A percentile compares a stretch with the other conserved stretches of the same genome.
These are phyloP conservation scores for Platysternon megacephalum DNA, from an alignment of 2,113 vertebrate genomes.

Conservation along the genomic window DNA sequence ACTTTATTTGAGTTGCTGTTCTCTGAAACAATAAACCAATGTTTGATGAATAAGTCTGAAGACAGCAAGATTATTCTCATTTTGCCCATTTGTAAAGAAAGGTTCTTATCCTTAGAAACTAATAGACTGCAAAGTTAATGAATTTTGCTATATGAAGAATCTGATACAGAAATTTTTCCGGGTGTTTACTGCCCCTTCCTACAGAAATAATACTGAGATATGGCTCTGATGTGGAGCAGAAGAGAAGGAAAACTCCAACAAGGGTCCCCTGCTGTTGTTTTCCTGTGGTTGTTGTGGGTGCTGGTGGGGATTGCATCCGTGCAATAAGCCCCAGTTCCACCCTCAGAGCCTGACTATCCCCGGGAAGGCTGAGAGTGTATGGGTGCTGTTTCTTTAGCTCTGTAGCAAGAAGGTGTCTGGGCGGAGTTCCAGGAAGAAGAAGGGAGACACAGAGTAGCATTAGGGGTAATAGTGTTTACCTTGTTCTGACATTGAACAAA, in stretches of 20 bases:
- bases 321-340: not conserved
- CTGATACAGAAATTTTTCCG: not conserved
- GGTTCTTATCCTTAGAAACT: not conserved
- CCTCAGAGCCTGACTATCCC: not conserved
- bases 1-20: not conserved
- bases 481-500: not conserved
- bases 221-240: not conserved
- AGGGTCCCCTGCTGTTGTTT: not conserved
- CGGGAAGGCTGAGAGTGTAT: not conserved
- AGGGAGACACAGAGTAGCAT: not conserved
- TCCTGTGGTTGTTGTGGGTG: not conserved
- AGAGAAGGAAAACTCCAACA: not conserved
- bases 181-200: not conserved
- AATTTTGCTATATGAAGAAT: not conserved
- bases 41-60: not conserved
- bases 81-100: not conserved
- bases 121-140: not conserved
- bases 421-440: not conserved
- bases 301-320: not conserved
- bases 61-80: not conserved
- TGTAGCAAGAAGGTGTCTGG: not conserved
- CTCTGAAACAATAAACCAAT: not conserved
- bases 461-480: not conserved
- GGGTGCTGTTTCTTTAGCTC: not conserved
- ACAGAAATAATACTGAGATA: not conserved